Percentiles rank a stretch among this genome's conserved stretches.
Conservation (phyloP, 2,888 invertebrate species). For the Andrena haemorrhoa region DNA sequence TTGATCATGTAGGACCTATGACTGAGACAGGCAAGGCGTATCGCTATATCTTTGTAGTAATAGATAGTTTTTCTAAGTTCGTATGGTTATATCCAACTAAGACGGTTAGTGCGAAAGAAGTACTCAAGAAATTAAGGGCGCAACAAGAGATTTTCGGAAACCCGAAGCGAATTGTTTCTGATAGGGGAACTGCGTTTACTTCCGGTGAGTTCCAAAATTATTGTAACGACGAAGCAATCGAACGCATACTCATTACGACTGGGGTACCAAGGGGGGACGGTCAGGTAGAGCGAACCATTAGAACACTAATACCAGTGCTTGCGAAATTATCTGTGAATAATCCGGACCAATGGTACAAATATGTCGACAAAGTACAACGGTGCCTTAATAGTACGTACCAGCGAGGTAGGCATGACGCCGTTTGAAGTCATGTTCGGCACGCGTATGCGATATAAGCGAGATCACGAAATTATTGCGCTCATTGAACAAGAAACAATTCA, state of each 20-base stretch:
- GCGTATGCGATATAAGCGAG: conserved; percentile 49
- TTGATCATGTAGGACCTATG: background rate
- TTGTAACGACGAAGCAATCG: conserved; percentile 11
- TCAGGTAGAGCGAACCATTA: conserved; percentile 8
- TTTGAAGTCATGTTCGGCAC: conserved; percentile 59
- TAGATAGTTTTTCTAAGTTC: background rate
- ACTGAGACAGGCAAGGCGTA: background rate
- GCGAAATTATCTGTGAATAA: conserved; percentile 7
- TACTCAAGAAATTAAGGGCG: no score
- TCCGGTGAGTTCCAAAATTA: conserved; percentile 6
- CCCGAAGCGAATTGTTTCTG: conserved; percentile 18
- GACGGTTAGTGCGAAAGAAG: background rate
- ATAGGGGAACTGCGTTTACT: conserved; percentile 24
- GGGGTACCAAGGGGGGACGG: conserved; percentile 15
- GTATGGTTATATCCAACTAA: conserved; percentile 14
- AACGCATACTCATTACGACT: background rate
- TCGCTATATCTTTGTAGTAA: conserved; percentile 9
- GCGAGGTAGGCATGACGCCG: conserved; percentile 35
- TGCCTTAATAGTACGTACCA: background rate
- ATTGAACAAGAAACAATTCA: conserved; percentile 57
- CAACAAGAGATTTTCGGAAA: conserved; percentile 18
- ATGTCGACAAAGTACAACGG: background rate
- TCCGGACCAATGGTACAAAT: conserved; percentile 19
- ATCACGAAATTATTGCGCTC: conserved; percentile 36
- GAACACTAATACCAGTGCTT: conserved; percentile 13